Conservation (phyloP, 1,140 invertebrate genomes). For the Drosophila sulfurigaster region DNA sequence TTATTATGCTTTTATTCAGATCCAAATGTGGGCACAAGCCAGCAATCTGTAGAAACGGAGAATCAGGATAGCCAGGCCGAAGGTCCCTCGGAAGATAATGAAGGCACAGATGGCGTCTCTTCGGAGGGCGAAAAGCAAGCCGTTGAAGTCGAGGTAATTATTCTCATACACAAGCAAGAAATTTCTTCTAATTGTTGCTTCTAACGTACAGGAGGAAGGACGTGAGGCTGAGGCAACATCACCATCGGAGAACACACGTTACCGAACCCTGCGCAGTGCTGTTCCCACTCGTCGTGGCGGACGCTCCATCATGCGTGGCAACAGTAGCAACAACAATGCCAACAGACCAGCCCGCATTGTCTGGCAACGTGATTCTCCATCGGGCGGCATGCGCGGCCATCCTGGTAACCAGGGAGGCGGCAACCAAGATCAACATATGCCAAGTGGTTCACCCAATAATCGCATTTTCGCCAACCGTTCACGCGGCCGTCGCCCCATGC, state of each 20-base stretch:
- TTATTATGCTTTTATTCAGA: constrained; percentile 38
- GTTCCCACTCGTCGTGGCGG: constrained; percentile 64
- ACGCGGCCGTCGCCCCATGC: constrained; percentile 65
- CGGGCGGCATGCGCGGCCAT: constrained; percentile 59
- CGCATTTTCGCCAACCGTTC: constrained; percentile 57
- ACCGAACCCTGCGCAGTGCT: constrained; percentile 70
- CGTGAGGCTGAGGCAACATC: constrained; percentile 89
- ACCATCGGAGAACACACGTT: constrained; percentile 85
- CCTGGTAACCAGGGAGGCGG: constrained; percentile 34
- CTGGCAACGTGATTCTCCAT: constrained; percentile 76
- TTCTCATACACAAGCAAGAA: not conserved
- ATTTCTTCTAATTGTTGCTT: not conserved
- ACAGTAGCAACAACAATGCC: constrained; percentile 30
- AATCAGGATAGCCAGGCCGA: constrained; percentile 69
- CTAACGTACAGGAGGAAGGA: constrained; percentile 87
- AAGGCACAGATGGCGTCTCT: constrained; percentile 85
- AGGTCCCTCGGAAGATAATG: constrained; percentile 78
- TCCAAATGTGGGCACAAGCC: constrained; percentile 76
- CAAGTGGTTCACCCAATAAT: constrained; percentile 49
- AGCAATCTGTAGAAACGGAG: constrained; percentile 77
- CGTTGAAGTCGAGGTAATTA: constrained; percentile 85
- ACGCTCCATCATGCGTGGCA: constrained; percentile 58
- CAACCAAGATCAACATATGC: constrained; percentile 52
- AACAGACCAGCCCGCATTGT: constrained; percentile 85
- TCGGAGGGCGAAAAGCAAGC: constrained; percentile 88